phyloP scores from a whole-genome alignment of 37 sponge, comb jelly and placozoan species.

The Ianthella basta region DNA sequence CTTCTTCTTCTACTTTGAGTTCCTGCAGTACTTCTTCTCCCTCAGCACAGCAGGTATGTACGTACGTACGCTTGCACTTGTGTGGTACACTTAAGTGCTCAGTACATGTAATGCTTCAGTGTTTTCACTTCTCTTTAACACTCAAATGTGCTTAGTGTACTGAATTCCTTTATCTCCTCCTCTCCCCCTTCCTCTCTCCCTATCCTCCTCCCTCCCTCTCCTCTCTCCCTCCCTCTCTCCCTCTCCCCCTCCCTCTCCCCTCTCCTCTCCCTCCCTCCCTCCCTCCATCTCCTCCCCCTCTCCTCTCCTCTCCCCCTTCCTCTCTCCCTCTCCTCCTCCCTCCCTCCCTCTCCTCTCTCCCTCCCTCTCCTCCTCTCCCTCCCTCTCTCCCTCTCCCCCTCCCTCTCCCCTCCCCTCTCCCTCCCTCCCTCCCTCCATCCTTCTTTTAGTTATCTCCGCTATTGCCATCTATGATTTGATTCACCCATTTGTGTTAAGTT shows the following conservation, averaged over 20 bases:
- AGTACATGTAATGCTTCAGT: background rate
- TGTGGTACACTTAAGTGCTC: too few species aligned
- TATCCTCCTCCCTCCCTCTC: slow-evolving; percentile 17
- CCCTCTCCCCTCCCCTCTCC: too few species aligned
- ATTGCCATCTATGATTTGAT: slow-evolving; percentile 30
- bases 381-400: background rate
- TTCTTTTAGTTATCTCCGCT: slow-evolving; percentile 32
- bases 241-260: too few species aligned
- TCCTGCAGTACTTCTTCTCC: slow-evolving; percentile 66
- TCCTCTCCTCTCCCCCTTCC: slow-evolving; percentile 17
- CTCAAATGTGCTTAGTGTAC: too few species aligned
- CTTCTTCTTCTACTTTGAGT: slow-evolving; percentile 77
- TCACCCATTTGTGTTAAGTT: slow-evolving; percentile 4
- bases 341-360: background rate
- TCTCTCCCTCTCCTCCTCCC: too few species aligned
- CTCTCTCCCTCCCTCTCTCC: background rate
- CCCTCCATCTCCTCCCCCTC: background rate
- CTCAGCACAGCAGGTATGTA: slow-evolving; percentile 53
- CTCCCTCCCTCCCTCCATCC: background rate
- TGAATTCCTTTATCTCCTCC: too few species aligned
- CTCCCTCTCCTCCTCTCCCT: slow-evolving; percentile 8
- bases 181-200: too few species aligned
- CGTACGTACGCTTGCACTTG: background rate
- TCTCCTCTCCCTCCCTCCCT: too few species aligned
- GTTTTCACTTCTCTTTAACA: background rate